Conservation (phyloP, 2,888 invertebrate genomes). For the Oxytorus armatus region DNA sequence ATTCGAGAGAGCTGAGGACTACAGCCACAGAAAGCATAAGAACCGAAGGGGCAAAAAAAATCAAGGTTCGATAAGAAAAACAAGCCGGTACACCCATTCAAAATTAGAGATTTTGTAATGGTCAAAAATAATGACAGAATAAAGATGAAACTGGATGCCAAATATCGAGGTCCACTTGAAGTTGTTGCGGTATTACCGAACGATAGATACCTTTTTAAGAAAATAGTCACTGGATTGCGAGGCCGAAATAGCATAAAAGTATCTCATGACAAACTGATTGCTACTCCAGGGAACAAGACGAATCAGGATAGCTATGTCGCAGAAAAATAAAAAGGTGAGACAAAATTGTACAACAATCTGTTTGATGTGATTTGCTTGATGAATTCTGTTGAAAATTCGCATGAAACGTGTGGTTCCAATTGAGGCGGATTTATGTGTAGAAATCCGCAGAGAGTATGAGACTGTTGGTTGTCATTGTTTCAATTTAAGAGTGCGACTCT, state of each 20-base stretch:
- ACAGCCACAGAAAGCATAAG: too few relatives aligned
- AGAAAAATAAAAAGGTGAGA: too few relatives aligned
- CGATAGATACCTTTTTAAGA: conserved; percentile 27
- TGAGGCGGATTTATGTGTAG: not conserved
- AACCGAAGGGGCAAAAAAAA: conserved; percentile 5
- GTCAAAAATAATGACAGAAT: too few relatives aligned
- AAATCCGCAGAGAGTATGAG: not conserved
- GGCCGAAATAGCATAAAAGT: too few relatives aligned
- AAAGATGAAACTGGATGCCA: conserved; percentile 15
- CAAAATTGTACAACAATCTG: not conserved
- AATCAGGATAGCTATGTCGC: conserved; percentile 31
- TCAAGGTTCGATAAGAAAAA: conserved; percentile 51
- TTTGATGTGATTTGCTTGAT: too few relatives aligned
- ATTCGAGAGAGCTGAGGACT: too few relatives aligned
- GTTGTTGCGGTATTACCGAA: conserved; percentile 22
- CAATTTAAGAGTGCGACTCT: too few relatives aligned
- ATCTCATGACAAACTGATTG: too few relatives aligned
- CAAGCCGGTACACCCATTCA: conserved; percentile 27
- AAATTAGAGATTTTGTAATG: too few relatives aligned
- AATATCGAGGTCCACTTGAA: conserved; percentile 29
- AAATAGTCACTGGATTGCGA: conserved; percentile 20
- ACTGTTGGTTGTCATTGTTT: too few relatives aligned
- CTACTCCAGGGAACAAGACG: conserved; percentile 25
- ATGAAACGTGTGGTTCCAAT: not conserved
- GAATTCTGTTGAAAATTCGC: conserved; percentile 19